phyloP scores from a whole-genome alignment of 2,888 invertebrate genomes.

The Axea sp. region DNA sequence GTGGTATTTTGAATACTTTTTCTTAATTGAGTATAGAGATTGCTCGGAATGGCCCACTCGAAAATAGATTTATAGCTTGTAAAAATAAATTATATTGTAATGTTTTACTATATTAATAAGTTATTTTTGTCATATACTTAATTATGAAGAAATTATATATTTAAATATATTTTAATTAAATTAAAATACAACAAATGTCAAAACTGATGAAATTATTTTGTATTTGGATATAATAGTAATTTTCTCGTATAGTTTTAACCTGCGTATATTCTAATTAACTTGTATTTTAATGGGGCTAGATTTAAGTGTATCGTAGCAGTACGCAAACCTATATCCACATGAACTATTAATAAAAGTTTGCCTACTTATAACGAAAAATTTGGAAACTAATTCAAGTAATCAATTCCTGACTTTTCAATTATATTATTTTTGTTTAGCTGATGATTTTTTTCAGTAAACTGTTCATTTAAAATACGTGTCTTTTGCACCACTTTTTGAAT shows the following conservation, averaged over 20 bases:
- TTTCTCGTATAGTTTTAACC: slow-evolving; percentile 41
- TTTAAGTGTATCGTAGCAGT: slow-evolving; percentile 51
- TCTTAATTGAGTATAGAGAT: not conserved
- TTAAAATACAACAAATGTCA: slow-evolving; percentile 30
- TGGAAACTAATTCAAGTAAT: slow-evolving; percentile 24
- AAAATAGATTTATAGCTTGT: slow-evolving; percentile 33
- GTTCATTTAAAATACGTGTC: too few relatives aligned
- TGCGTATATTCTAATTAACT: slow-evolving; percentile 48
- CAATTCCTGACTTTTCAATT: slow-evolving; percentile 21
- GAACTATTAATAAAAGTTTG: slow-evolving; percentile 53
- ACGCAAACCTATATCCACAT: slow-evolving; percentile 51
- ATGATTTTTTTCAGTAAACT: too few relatives aligned
- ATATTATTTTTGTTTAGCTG: too few relatives aligned
- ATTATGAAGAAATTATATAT: slow-evolving; percentile 41
- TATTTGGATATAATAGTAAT: slow-evolving; percentile 21
- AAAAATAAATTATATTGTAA: slow-evolving; percentile 47
- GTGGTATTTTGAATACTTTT: slow-evolving; percentile 7
- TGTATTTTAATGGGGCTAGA: slow-evolving; percentile 54
- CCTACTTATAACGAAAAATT: slow-evolving; percentile 44
- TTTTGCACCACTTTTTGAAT: too few relatives aligned
- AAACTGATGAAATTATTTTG: slow-evolving; percentile 39
- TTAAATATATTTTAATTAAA: slow-evolving; percentile 50
- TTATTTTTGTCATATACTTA: slow-evolving; percentile 51
- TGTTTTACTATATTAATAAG: slow-evolving; percentile 43
- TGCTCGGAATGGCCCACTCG: slow-evolving; percentile 1